Conservation (phyloP, 2,888 invertebrate species). For the Nomada ruficornis region DNA sequence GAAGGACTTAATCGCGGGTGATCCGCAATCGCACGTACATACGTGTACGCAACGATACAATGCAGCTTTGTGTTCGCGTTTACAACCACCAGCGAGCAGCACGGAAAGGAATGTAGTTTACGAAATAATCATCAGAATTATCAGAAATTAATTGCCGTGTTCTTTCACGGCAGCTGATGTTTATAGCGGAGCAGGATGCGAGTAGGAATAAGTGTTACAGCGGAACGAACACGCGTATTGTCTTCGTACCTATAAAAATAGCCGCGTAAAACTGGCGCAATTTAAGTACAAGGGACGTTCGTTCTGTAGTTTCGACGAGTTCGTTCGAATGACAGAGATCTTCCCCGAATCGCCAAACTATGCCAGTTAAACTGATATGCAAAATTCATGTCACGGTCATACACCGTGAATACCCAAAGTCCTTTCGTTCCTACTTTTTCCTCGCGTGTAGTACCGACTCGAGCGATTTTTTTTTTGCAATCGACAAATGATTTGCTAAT, state of each 20-base stretch:
- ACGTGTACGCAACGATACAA: neutral
- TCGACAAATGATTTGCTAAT: conserved; percentile 32
- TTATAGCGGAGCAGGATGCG: conserved; percentile 21
- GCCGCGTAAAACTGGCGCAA: neutral
- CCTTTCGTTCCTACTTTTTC: conserved; percentile 1
- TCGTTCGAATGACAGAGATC: neutral
- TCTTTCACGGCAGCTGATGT: conserved; percentile 28
- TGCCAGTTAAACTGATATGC: neutral
- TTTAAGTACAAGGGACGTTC: neutral
- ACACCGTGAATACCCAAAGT: neutral
- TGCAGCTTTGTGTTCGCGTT: neutral
- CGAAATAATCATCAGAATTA: conserved; percentile 34
- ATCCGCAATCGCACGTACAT: conserved; percentile 35
- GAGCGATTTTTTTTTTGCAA: neutral
- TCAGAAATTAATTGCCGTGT: conserved; percentile 46
- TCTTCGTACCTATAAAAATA: conserved; percentile 21
- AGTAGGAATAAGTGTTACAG: conserved; percentile 43
- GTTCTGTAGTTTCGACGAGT: neutral
- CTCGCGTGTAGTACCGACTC: conserved; percentile 3
- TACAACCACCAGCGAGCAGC: neutral
- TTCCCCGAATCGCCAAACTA: neutral
- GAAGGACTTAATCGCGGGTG: conserved; percentile 73
- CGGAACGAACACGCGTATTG: conserved; percentile 36
- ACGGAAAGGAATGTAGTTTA: conserved; percentile 8
- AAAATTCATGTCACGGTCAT: neutral